Base-by-base conservation (phyloP, 2,113 vertebrate genomes). In the Megaptera novaeangliae region DNA sequence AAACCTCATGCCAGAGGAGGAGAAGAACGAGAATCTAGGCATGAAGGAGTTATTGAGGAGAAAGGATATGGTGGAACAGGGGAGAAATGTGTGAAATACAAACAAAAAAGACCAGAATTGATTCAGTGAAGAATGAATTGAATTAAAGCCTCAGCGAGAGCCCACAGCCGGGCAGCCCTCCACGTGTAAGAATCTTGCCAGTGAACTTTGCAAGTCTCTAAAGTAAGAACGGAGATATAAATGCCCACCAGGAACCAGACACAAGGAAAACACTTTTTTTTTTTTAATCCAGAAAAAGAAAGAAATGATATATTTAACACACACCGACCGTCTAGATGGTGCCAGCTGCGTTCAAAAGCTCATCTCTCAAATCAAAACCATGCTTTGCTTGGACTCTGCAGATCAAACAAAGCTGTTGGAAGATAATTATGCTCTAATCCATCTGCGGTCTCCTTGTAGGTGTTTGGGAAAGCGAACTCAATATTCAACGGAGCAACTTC, bases 331-430 rank as follows among this genome's bases (percentile, higher is more conserved):
- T 77, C 86, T 85, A 34, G 44, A n/a, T 18, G 18, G 84, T 80
- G 91, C 98, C 97, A 96, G 96, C 81, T 95, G 86, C 39, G n/a
- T 97, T 97, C 96, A 90, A 97, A 92, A 75, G 89, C 89, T 81
- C 77, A 81, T 93, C 97, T 98, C 96, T 94, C 89, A 92, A 97
- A 97, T 97, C 87, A 95, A 97, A 97, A 85, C 96, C 97, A 88
- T 46, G 93, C 96, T 96, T 89, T 89, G 93, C 96, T 96, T 97
- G 88, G 95, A 78, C 89, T 71, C 68, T 41, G n/a, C 1, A 75
- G 72, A 91, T 96, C 88, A 98, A 98, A 91, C 77, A 98, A 97
- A 96, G 94, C 97, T 98, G 49, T 95, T 95, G 59, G 94, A 85
- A 91, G 91, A 88, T 94, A 95, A 98, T 77, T 82, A 95, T 0